Evolutionary conservation across 1,140 invertebrate genomes (phyloP), one percentile per base, ranked within the genome.

Genomic region (Papilio glaucus): DNA sequence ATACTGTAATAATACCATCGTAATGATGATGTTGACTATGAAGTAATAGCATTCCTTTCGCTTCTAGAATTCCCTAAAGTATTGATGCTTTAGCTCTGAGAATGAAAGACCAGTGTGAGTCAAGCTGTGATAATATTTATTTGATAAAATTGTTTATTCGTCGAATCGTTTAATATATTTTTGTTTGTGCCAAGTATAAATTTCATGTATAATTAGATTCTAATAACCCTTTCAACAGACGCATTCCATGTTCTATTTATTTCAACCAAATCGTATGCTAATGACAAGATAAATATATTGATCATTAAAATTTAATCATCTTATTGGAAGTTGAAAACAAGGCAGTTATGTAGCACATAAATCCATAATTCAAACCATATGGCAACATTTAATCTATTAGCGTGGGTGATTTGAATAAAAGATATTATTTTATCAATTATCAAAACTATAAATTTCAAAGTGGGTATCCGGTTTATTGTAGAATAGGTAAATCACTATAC

Each of bases 401-500:
- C 67, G 42, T 69, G 45, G 42, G 41, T 49, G 42, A 69, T 69
- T 49, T 69, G 67, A 69, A 69, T 69, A 69, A 68, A 69, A 69
- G 45, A 69, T 49, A 53, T 69, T 18, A 69, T 69, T 69, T 69
- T 69, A 37, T 69, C 42, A 69, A 69, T 69, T 69, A 69, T 69
- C 26, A 49, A 49, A 69, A 69, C 67, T 7, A 69, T 69, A 69
- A 49, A 49, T 69, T 49, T 53, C 26, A 53, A 29, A 18, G 9
- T 33, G 26, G 33, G 15, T 69, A 68, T 49, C 67, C 42, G 24
- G 67, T 53, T 69, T 9, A 37, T 49, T 49, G 82, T 89, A 81
- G 86, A 88, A 89, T 83, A 86, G 73, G 87, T 85, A 74, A 82
- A 82, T 86, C 82, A 79, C 75, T 87, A 85, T 84, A 89, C 89